phyloP scores from a whole-genome alignment of 2,888 invertebrate genomes.

The Athalia circularis region DNA sequence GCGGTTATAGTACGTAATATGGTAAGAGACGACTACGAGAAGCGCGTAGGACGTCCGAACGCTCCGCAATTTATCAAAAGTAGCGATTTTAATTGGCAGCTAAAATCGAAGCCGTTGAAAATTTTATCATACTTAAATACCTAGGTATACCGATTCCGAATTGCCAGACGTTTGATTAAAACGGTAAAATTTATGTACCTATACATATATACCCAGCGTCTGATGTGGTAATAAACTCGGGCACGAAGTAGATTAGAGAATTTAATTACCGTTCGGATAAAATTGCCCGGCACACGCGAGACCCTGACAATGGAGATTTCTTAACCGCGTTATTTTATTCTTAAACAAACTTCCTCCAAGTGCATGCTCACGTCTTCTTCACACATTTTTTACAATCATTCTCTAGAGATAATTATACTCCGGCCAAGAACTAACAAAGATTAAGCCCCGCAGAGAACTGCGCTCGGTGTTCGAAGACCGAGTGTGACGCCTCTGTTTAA shows the following conservation, averaged over 20 bases:
- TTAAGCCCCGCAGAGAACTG: not conserved
- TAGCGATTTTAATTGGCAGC: too few relatives aligned
- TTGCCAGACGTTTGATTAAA: conserved; percentile 3
- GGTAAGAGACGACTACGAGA: not conserved
- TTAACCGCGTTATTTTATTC: not conserved
- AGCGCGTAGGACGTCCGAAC: not conserved
- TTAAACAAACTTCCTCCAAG: too few relatives aligned
- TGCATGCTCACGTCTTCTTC: too few relatives aligned
- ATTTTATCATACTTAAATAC: too few relatives aligned
- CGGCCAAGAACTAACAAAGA: not conserved
- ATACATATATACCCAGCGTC: not conserved
- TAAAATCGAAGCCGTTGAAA: too few relatives aligned
- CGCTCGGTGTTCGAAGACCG: not conserved
- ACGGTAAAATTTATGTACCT: not conserved
- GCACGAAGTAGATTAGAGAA: conserved; percentile 31
- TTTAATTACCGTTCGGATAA: conserved; percentile 6
- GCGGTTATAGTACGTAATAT: not conserved
- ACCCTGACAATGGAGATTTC: conserved; percentile 6
- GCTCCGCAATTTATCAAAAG: too few relatives aligned
- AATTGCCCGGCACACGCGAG: too few relatives aligned
- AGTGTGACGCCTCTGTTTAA: conserved; percentile 15
- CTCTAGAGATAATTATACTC: not conserved
- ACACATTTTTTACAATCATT: too few relatives aligned
- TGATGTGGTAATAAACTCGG: not conserved
- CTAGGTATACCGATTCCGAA: not conserved